Percentiles rank a stretch among this genome's conserved stretches.
Conservation (phyloP, 2,113 vertebrate genomes). For the Cinclus cinclus region DNA sequence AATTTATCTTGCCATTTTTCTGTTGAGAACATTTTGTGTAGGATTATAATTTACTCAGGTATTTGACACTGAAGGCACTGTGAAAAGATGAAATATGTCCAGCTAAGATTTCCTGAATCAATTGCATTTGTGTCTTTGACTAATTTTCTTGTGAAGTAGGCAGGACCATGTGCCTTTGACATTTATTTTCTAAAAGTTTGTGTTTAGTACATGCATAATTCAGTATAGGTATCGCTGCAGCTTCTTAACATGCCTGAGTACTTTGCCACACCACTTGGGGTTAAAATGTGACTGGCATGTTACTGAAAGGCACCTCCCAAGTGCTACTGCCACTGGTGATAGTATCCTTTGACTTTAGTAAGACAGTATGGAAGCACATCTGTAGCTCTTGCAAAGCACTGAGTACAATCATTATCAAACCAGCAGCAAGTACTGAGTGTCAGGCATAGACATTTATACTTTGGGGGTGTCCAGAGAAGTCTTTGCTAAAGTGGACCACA, state of each 20-base stretch:
- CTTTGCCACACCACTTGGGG: rapidly evolving
- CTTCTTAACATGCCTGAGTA: not conserved
- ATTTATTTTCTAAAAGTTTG: not conserved
- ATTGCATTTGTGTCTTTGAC: not conserved
- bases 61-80: not conserved
- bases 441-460: not conserved
- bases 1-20: not conserved
- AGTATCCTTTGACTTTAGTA: not conserved
- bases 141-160: not conserved
- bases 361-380: not conserved
- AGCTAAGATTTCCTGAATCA: not conserved
- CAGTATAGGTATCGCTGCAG: not conserved
- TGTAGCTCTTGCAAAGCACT: not conserved
- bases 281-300: not conserved
- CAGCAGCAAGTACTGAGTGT: not conserved
- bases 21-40: not conserved
- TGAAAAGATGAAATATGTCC: not conserved
- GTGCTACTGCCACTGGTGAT: rapidly evolving
- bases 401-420: not conserved
- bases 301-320: not conserved
- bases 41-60: not conserved
- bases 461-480: not conserved
- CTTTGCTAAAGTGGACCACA: not conserved
- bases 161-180: not conserved
- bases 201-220: not conserved